phyloP scores from a whole-genome alignment of 2,797 vertebrate genomes.

The Leptatherina wallacei region DNA sequence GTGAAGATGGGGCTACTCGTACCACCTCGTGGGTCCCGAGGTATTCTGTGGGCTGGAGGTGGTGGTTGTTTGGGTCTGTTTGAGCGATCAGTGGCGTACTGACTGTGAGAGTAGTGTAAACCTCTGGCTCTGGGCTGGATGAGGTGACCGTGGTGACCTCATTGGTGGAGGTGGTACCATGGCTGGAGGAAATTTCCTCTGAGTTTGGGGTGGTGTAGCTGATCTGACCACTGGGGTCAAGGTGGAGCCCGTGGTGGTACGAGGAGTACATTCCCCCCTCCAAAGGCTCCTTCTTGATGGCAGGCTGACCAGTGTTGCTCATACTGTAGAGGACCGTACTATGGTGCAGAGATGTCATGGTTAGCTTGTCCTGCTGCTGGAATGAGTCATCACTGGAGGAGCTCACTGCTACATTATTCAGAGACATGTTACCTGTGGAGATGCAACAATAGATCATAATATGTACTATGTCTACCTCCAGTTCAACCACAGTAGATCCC shows the following conservation, averaged over 20 bases:
- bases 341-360: constrained; percentile 89
- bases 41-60: constrained; percentile 87
- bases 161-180: constrained; percentile 73
- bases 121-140: constrained; percentile 87
- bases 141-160: constrained; percentile 81
- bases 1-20: constrained; percentile 76
- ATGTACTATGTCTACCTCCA: constrained; percentile 6
- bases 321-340: constrained; percentile 91
- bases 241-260: constrained; percentile 87
- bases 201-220: constrained; percentile 89
- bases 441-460: constrained; percentile 47
- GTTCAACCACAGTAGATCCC: constrained; percentile 15
- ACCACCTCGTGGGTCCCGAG: constrained; percentile 79
- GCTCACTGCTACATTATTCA: constrained; percentile 84
- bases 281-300: constrained; percentile 95
- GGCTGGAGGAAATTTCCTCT: constrained; percentile 77
- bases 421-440: constrained; percentile 86
- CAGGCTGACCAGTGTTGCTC: constrained; percentile 83
- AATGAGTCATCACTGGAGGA: constrained; percentile 84
- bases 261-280: constrained; percentile 90
- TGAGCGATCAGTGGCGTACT: constrained; percentile 88
- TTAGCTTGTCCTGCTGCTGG: constrained; percentile 90
- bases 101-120: constrained; percentile 91
- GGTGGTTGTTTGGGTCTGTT: constrained; percentile 84
- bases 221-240: constrained; percentile 89